A percentile compares a stretch with the other conserved stretches of the same genome.
phyloP scores from a whole-genome alignment of 2,113 vertebrate genomes.

The Pica pica region DNA sequence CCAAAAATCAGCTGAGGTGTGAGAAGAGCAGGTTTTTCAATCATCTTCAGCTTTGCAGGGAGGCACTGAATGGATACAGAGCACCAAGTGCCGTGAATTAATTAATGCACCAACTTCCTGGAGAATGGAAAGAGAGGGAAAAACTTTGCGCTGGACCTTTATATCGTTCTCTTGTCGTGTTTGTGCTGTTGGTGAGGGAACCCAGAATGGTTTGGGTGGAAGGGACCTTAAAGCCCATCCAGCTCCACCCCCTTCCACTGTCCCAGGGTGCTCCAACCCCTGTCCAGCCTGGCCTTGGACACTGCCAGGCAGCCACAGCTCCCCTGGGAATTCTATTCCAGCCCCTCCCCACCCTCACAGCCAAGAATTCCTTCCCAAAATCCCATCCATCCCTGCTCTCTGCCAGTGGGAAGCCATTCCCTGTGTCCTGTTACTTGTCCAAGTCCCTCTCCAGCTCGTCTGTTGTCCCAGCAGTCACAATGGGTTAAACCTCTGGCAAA shows the following conservation, averaged over 20 bases:
- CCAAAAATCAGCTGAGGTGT: background rate
- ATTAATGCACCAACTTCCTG: background rate
- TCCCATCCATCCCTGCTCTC: background rate
- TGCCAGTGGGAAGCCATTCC: background rate
- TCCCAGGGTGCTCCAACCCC: background rate
- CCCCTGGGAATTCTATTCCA: background rate
- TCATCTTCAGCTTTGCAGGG: background rate
- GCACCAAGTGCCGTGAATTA: background rate
- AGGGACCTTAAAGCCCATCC: rapidly evolving
- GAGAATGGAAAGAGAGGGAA: background rate
- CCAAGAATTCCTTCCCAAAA: background rate
- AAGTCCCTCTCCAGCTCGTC: background rate
- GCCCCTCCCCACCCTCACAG: background rate
- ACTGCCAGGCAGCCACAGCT: background rate
- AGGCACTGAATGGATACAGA: background rate
- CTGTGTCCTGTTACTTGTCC: background rate
- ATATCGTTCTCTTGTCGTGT: rapidly evolving
- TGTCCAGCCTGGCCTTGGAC: background rate
- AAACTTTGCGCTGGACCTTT: rapidly evolving
- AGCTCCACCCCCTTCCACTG: rapidly evolving
- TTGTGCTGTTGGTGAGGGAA: background rate
- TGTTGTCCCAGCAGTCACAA: background rate
- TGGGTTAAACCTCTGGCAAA: background rate
- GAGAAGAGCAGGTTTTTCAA: background rate
- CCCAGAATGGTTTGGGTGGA: background rate